Evolutionary conservation across 2,888 invertebrate genomes (phyloP).

Genomic region (Yponomeuta malinellus): DNA sequence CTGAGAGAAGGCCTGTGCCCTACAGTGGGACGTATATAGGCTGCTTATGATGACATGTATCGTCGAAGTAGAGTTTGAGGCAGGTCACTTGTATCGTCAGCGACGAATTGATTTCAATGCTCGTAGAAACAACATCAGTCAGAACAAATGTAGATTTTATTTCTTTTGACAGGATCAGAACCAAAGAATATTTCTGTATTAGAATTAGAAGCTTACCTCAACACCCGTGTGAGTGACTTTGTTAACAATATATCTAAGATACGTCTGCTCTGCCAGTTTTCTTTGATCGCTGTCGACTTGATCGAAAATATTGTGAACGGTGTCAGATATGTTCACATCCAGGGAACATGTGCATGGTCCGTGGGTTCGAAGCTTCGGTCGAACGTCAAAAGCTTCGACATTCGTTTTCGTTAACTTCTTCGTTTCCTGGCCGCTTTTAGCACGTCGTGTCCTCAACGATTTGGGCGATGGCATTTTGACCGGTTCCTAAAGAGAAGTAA

Average conservation of each 20-base stretch:
- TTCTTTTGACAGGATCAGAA: too few species aligned
- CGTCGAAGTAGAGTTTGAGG: too few species aligned
- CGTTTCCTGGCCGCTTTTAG: slow-evolving; percentile 12
- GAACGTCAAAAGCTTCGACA: slow-evolving; percentile 56
- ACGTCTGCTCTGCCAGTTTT: slow-evolving; percentile 53
- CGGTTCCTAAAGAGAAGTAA: slow-evolving; percentile 36
- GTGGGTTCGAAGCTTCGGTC: slow-evolving; percentile 39
- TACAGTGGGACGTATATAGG: too few species aligned
- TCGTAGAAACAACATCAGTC: too few species aligned
- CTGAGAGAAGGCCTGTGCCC: too few species aligned
- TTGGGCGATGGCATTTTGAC: slow-evolving; percentile 31
- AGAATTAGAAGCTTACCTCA: slow-evolving; percentile 39
- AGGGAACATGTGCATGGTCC: slow-evolving; percentile 63
- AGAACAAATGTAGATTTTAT: too few species aligned
- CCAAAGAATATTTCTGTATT: too few species aligned
- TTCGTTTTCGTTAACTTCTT: slow-evolving; percentile 46
- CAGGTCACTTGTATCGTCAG: too few species aligned
- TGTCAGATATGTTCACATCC: slow-evolving; percentile 58
- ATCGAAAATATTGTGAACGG: slow-evolving; percentile 62
- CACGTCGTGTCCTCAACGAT: not conserved
- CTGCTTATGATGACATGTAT: too few species aligned
- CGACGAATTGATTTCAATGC: too few species aligned
- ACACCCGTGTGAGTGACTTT: slow-evolving; percentile 49
- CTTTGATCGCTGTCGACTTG: slow-evolving; percentile 62
- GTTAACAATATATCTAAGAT: slow-evolving; percentile 59